phyloP scores from a whole-genome alignment of 2,797 vertebrate species.

The Carapus acus region DNA sequence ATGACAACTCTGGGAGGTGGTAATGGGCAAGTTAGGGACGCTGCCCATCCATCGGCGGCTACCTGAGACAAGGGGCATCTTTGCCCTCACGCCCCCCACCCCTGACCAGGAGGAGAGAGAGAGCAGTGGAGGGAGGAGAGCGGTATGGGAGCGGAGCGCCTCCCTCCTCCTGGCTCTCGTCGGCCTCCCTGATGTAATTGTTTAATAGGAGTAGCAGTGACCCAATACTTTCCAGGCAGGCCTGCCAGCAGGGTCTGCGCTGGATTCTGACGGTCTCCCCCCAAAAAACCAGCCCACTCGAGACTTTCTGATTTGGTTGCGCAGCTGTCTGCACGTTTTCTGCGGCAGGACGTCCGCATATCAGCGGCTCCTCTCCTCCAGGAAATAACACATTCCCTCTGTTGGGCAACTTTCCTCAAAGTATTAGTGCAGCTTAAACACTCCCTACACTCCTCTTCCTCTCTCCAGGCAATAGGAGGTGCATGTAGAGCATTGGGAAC shows the following conservation, averaged over 20 bases:
- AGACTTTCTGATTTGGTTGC: conserved; percentile 29
- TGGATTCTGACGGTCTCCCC: conserved; percentile 41
- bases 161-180: conserved; percentile 51
- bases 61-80: conserved; percentile 26
- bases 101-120: background rate
- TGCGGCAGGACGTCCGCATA: too few species aligned
- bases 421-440: too few species aligned
- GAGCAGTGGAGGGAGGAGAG: background rate
- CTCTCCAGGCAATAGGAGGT: too few species aligned
- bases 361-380: conserved; percentile 6
- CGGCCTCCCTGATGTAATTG: conserved; percentile 67
- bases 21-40: too few species aligned
- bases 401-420: background rate
- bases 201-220: conserved; percentile 67
- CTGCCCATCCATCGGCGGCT: conserved; percentile 49
- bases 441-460: too few species aligned
- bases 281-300: conserved; percentile 40
- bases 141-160: conserved; percentile 7
- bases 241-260: conserved; percentile 66
- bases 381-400: background rate
- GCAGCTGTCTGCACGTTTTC: conserved; percentile 12
- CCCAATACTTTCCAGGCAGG: conserved; percentile 68
- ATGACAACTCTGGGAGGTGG: conserved; percentile 40
- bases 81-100: conserved; percentile 1
- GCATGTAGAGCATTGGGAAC: too few species aligned